phyloP scores from a whole-genome alignment of 2,888 invertebrate species.

The Ophioninae sp. region DNA sequence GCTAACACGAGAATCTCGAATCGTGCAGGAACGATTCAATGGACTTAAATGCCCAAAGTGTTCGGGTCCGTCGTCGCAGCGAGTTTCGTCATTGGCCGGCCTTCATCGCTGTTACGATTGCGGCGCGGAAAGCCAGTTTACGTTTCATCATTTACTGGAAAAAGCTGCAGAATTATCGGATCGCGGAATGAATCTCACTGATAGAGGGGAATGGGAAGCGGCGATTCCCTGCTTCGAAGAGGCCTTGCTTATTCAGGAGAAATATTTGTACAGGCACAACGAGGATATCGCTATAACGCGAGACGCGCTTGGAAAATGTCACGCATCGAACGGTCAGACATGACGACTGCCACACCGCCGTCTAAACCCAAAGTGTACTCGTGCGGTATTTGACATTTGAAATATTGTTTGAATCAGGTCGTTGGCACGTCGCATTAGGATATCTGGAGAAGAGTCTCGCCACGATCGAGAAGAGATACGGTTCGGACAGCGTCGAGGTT shows the following conservation, averaged over 20 bases:
- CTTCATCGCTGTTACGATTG: constrained; percentile 76
- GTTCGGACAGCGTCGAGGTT: constrained; percentile 85
- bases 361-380: neutral
- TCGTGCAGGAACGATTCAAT: constrained; percentile 79
- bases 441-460: constrained; percentile 83
- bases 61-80: constrained; percentile 73
- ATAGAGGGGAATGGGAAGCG: constrained; percentile 70
- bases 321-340: constrained; percentile 81
- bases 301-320: constrained; percentile 82
- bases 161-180: constrained; percentile 74
- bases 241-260: constrained; percentile 81
- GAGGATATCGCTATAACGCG: constrained; percentile 80
- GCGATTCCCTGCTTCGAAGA: constrained; percentile 80
- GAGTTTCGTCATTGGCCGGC: constrained; percentile 65
- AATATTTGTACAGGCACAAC: constrained; percentile 82
- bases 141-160: constrained; percentile 73
- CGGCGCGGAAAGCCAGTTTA: constrained; percentile 64
- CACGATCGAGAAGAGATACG: constrained; percentile 84
- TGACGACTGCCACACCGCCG: neutral
- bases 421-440: constrained; percentile 78
- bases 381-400: neutral
- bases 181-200: constrained; percentile 65
- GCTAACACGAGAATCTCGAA: neutral
- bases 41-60: constrained; percentile 80
- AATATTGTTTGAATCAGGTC: constrained; percentile 67